Base-by-base conservation (phyloP, 2,888 invertebrate species). In the Leuctra nigra region DNA sequence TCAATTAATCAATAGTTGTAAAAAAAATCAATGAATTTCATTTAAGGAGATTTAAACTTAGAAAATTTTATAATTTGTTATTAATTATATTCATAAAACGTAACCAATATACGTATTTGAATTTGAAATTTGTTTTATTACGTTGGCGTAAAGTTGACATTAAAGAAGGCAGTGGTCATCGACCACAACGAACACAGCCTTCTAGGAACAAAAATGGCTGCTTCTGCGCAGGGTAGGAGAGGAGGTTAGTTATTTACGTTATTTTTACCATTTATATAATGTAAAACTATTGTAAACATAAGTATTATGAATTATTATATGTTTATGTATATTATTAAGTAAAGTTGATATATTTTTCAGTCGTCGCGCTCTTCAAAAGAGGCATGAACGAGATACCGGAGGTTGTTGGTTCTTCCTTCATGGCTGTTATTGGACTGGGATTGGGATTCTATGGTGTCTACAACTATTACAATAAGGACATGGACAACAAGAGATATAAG, bases 311-410 rank as follows among this genome's bases (percentile, higher is more conserved):
- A 24, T 36, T 22, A 44, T 6, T 39, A 44, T 3, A n/a, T 16
- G 9, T 48, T 50, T n/a, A 13, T 36, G 2, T 46, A n/a, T n/a
- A n/a, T n/a, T n/a, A n/a, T 29, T 14, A 33, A 20, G 24, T 20
- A 22, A 23, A 38, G 53, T 46, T 64, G 64, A 14, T 55, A 23
- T 47, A n/a, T 35, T 35, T 50, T 14, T 50, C 22, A 67, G 66
- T 70, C 56, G 63, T 67, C 7, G 69, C 64, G 11, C 63, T 75
- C 2, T 68, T 75, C 54, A 76, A 72, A 63, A 67, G 66, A 65
- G 75, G 72, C 11, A 82, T 86, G 83, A 72, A 78, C 66, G 85
- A 86, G 72, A 81, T 86, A 59, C 88, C 88, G 2, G 87, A 87
- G 70, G 72, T 87, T 48, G 70, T 87, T 39, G 83, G 77, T 24